Evolutionary conservation across 2,888 invertebrate species (phyloP).

Genomic region (Heteromurus nitidus): DNA sequence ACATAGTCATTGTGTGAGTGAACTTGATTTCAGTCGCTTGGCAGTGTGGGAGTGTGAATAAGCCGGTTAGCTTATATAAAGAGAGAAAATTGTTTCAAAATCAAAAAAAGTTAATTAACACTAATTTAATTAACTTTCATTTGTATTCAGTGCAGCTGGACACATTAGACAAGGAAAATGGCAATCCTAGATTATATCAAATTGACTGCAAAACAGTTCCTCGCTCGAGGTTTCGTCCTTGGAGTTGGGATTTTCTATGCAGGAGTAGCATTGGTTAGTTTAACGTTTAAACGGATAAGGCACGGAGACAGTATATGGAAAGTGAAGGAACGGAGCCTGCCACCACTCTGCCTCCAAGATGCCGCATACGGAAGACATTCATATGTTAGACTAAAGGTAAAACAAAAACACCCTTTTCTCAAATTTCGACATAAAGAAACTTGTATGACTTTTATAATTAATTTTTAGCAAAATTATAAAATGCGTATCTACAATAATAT

Average conservation of each 20-base stretch:
- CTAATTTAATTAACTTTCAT: too few relatives aligned
- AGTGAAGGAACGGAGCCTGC: slow-evolving; percentile 78
- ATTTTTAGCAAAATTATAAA: too few relatives aligned
- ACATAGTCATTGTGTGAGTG: neutral
- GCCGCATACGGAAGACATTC: slow-evolving; percentile 80
- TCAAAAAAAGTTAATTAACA: too few relatives aligned
- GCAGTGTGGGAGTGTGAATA: too few relatives aligned
- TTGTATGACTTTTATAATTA: too few relatives aligned
- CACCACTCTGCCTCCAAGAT: slow-evolving; percentile 80
- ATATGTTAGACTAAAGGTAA: slow-evolving; percentile 81
- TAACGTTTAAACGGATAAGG: slow-evolving; percentile 39
- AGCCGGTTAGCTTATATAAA: too few relatives aligned
- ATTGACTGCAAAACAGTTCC: neutral
- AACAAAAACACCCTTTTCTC: too few relatives aligned
- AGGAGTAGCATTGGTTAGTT: slow-evolving; percentile 15
- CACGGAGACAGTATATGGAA: slow-evolving; percentile 58
- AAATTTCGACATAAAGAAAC: too few relatives aligned
- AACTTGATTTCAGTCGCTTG: too few relatives aligned
- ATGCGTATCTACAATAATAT: too few relatives aligned
- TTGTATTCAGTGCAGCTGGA: too few relatives aligned
- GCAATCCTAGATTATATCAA: slow-evolving; percentile 30
- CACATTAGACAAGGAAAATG: slow-evolving; percentile 33
- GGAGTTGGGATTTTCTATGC: slow-evolving; percentile 63
- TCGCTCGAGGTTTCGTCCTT: slow-evolving; percentile 7
- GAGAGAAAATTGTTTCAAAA: too few relatives aligned